These are phyloP conservation scores for Fregata magnificens DNA, from an alignment of 2,113 vertebrate genomes.

Conservation along the genomic window DNA sequence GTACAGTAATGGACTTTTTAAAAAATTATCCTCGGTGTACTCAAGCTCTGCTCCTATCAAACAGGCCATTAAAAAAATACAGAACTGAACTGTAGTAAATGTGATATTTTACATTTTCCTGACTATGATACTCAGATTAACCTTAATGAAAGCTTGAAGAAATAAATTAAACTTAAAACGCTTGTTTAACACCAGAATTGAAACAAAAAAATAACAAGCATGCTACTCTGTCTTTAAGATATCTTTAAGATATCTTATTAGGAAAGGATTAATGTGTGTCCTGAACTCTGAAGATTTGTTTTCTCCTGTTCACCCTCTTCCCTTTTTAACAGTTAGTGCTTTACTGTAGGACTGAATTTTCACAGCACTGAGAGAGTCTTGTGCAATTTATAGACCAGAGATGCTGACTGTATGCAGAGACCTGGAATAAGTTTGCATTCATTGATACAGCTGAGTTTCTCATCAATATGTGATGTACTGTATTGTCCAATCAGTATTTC, in stretches of 20 bases:
- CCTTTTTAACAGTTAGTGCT: background rate
- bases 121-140: background rate
- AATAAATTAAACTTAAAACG: background rate
- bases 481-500: conserved; percentile 40
- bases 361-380: background rate
- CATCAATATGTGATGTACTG: background rate
- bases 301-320: background rate
- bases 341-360: background rate
- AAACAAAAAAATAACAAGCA: background rate
- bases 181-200: background rate
- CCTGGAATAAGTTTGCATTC: conserved; percentile 49
- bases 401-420: background rate
- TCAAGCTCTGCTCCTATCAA: background rate
- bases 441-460: conserved; percentile 27
- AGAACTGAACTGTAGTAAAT: background rate
- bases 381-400: background rate
- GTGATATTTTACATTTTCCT: background rate
- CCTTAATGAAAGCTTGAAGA: background rate
- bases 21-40: background rate
- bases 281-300: background rate
- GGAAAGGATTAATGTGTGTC: background rate
- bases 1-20: accelerated
- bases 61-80: background rate
- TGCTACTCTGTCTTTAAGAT: background rate
- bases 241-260: no score